These are phyloP conservation scores for Apoderus coryli DNA, from an alignment of 2,888 invertebrate genomes.

Conservation along the genomic window DNA sequence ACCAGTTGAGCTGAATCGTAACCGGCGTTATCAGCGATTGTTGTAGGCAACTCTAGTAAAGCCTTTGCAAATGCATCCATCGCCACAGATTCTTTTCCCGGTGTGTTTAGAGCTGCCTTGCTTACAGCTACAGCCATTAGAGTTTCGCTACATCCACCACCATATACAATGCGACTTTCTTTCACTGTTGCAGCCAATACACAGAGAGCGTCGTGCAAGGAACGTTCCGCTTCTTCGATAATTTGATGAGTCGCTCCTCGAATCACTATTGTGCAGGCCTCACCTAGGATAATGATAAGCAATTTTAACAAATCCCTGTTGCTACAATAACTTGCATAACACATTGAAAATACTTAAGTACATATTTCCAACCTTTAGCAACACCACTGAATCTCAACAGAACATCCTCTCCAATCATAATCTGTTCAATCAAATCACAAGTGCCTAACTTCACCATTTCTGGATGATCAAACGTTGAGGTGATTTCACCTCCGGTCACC, in stretches of 20 bases:
- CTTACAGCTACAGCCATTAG: constrained; percentile 91
- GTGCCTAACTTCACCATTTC: constrained; percentile 82
- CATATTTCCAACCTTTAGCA: too few relatives aligned
- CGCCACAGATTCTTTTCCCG: constrained; percentile 87
- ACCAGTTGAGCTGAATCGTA: constrained; percentile 93
- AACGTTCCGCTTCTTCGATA: constrained; percentile 96
- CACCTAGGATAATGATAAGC: too few relatives aligned
- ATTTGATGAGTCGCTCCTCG: constrained; percentile 98
- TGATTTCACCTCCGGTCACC: constrained; percentile 94
- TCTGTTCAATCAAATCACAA: constrained; percentile 92
- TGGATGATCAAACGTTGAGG: constrained; percentile 94
- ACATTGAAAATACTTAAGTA: too few relatives aligned
- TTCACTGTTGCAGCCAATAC: constrained; percentile 91
- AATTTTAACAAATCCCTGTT: too few relatives aligned
- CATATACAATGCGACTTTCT: constrained; percentile 81
- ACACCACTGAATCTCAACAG: constrained; percentile 91
- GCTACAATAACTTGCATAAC: too few relatives aligned
- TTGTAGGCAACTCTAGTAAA: constrained; percentile 78
- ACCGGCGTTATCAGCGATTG: constrained; percentile 97
- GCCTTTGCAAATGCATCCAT: constrained; percentile 90
- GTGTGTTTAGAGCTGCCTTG: constrained; percentile 67
- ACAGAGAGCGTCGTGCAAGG: constrained; percentile 95
- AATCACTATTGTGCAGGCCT: constrained; percentile 94
- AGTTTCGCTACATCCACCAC: constrained; percentile 87
- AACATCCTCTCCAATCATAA: constrained; percentile 97